Evolutionary conservation across 1,140 invertebrate genomes (phyloP).

Genomic region (Gonioctena quinquepunctata): DNA sequence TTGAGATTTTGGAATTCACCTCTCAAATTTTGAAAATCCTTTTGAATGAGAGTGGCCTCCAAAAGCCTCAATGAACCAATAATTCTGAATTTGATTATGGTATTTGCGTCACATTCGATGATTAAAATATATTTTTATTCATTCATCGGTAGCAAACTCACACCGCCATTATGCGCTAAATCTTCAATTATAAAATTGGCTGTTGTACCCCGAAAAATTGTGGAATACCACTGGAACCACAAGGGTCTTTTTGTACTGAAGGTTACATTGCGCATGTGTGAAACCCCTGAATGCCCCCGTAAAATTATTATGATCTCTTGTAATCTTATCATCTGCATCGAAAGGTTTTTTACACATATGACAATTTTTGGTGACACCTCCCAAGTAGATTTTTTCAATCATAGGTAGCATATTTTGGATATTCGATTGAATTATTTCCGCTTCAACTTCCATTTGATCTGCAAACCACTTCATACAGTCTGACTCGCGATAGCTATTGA

Average conservation of each 20-base stretch:
- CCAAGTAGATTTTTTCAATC: neutral
- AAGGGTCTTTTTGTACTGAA: neutral
- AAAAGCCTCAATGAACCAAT: no score
- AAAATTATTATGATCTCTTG: neutral
- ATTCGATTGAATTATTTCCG: neutral
- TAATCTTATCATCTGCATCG: neutral
- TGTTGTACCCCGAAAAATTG: neutral
- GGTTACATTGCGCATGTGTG: neutral
- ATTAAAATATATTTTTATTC: slow-evolving; percentile 4
- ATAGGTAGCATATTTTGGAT: neutral
- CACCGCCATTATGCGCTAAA: neutral
- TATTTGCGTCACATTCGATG: neutral
- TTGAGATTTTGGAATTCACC: no score
- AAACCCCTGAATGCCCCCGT: neutral
- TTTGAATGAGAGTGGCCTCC: no score
- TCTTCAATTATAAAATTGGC: neutral
- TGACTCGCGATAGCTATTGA: neutral
- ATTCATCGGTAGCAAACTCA: neutral
- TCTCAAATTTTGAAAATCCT: no score
- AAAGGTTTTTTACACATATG: neutral
- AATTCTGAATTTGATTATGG: neutral
- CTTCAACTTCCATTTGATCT: neutral
- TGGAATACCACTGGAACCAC: neutral
- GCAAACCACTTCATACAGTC: slow-evolving; percentile 10
- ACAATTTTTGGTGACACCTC: neutral